Percentiles rank a stretch among this genome's conserved stretches.
Conservation (phyloP, 2,797 vertebrate species). For the Paedocypris micromegethes region DNA sequence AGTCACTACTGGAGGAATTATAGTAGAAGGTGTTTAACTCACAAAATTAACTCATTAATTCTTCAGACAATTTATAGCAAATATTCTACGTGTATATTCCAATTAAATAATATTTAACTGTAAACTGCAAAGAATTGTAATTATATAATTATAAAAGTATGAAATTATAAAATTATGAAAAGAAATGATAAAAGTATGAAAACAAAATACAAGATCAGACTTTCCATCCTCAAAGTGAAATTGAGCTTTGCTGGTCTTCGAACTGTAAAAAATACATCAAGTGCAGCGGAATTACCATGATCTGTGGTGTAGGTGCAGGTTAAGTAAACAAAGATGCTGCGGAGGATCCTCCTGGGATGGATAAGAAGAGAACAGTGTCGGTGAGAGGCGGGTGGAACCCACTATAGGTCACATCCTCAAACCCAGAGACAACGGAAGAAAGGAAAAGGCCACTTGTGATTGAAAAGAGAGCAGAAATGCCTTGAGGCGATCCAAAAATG, state of each 20-base stretch:
- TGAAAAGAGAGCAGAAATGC: conserved; percentile 57
- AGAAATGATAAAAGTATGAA: too few relatives aligned
- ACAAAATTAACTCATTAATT: too few relatives aligned
- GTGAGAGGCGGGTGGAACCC: conserved; percentile 60
- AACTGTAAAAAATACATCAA: conserved; percentile 46
- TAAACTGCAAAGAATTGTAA: too few relatives aligned
- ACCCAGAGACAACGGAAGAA: conserved; percentile 64
- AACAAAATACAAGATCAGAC: too few relatives aligned
- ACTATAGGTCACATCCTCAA: conserved; percentile 51
- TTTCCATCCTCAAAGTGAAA: too few relatives aligned
- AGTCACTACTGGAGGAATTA: too few relatives aligned
- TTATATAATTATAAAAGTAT: too few relatives aligned
- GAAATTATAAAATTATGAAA: too few relatives aligned
- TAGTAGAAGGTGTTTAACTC: too few relatives aligned
- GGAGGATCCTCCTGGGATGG: conserved; percentile 50
- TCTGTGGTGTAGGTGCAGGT: conserved; percentile 59
- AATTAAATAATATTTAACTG: too few relatives aligned
- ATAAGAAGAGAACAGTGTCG: conserved; percentile 55
- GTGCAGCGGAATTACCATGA: conserved; percentile 46
- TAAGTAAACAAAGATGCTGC: conserved; percentile 56
- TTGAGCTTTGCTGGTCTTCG: conserved; percentile 27
- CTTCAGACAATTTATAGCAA: too few relatives aligned
- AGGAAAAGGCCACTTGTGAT: conserved; percentile 60
- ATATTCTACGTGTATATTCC: too few relatives aligned
- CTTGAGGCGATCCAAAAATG: conserved; percentile 50